Base-by-base conservation (phyloP, 1,140 invertebrate genomes). In the Macrocentrus cingulum region DNA sequence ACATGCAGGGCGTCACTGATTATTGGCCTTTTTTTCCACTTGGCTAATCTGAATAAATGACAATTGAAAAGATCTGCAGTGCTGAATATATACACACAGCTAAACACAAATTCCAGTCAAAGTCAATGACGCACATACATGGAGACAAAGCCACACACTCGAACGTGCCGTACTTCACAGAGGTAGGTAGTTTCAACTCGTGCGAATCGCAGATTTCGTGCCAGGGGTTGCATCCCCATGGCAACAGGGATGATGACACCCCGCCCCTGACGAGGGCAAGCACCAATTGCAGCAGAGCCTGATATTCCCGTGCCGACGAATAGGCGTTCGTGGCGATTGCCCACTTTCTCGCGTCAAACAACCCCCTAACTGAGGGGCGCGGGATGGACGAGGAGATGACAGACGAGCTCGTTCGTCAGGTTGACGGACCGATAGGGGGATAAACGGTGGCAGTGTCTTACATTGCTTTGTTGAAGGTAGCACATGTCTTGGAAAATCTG, bases 371-470 rank as follows among this genome's bases (percentile, higher is more conserved):
- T n/a, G 18, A 9, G 13, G 9, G 37, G 25, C 11, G 37, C 15
- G 25, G 8, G 39, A 52, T 20, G 50, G 19, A 41, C 19, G 52
- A 20, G 51, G 22, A 49, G 13, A 29, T 7, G 25, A 51, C 49
- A 37, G 49, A 51, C 49, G 49, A 51, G 48, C 53, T 60, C 57
- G 56, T 59, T 63, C 61, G 48, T 53, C 61, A 63, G 54, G 57
- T 63, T 60, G 57, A 63, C 57, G 57, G 57, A 63, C 57, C 57
- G 61, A 63, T 63, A 63, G 61, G 61, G 61, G 61, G 55, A 57
- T 63, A 63, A 63, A 63, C 52, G 61, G 57, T 63, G 32, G 29
- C 57, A 60, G 61, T 60, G 61, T 59, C 57, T 63, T 59, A 60
- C 48, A 44, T 56, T 54, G 32, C 48, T 56, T 42, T 59, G 57